Evolutionary conservation across 2,113 vertebrate genomes (phyloP).

Genomic region (Sebastes schlegelii): DNA sequence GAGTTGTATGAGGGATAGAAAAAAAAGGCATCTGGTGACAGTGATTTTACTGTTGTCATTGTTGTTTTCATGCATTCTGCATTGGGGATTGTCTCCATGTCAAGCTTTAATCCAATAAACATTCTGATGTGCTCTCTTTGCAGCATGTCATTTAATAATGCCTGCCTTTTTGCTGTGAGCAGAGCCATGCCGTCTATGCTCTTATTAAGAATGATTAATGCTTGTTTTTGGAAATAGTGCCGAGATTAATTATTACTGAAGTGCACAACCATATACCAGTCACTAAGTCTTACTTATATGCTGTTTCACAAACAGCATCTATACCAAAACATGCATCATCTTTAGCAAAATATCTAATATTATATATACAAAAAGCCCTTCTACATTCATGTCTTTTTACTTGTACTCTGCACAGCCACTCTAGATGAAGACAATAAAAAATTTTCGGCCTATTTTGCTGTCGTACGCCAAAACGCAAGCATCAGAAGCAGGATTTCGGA

Average conservation of each 20-base stretch:
- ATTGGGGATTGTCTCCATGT: conserved; percentile 73
- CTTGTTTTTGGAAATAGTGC: conserved; percentile 60
- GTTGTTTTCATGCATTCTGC: conserved; percentile 77
- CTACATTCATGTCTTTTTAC: not conserved
- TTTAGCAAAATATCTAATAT: conserved; percentile 10
- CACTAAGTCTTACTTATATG: not conserved
- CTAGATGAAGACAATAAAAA: conserved; percentile 6
- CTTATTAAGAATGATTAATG: conserved; percentile 72
- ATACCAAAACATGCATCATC: not conserved
- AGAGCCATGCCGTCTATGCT: conserved; percentile 60
- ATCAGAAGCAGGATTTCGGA: conserved; percentile 44
- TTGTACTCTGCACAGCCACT: conserved; percentile 7
- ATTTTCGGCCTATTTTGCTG: conserved; percentile 34
- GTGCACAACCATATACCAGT: conserved; percentile 33
- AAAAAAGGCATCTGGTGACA: conserved; percentile 56
- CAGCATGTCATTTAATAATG: conserved; percentile 71
- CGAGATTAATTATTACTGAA: conserved; percentile 50
- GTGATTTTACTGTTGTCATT: conserved; percentile 68
- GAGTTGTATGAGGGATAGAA: conserved; percentile 44
- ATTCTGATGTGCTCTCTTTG: conserved; percentile 73
- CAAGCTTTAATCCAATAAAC: conserved; percentile 83
- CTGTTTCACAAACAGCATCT: conserved; percentile 6
- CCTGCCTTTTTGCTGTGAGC: conserved; percentile 66
- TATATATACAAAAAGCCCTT: not conserved
- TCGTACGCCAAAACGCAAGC: not conserved